Conservation (phyloP, 2,888 invertebrate genomes). For the Ashinkailepas kermadecensis region DNA sequence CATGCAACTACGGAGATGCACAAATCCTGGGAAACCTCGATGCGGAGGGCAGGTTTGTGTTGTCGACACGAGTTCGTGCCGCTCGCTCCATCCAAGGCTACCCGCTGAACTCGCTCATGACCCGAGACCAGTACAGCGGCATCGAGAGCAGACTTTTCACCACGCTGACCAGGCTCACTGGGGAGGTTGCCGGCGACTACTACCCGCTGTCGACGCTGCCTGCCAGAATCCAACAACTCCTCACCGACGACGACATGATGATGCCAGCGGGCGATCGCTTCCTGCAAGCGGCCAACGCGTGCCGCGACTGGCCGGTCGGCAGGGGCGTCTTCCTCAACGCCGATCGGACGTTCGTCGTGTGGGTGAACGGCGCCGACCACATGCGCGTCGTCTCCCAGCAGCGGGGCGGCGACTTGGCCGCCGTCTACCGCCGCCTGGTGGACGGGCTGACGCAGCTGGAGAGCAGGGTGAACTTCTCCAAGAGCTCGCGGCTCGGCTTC, state of each 20-base stretch:
- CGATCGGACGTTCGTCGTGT: conserved; percentile 69
- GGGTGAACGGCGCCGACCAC: conserved; percentile 90
- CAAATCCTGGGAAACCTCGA: conserved; percentile 54
- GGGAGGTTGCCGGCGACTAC: conserved; percentile 90
- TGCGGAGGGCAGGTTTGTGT: conserved; percentile 63
- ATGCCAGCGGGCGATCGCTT: conserved; percentile 86
- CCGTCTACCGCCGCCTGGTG: conserved; percentile 64
- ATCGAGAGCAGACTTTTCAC: conserved; percentile 40
- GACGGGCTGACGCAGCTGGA: conserved; percentile 48
- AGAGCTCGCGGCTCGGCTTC: conserved; percentile 69
- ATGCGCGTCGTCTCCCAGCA: conserved; percentile 70
- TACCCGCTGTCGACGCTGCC: conserved; percentile 91
- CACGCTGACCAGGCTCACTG: conserved; percentile 52
- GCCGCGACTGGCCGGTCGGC: conserved; percentile 77
- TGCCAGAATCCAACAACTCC: conserved; percentile 87
- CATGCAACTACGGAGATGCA: conserved; percentile 43
- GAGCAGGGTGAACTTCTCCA: conserved; percentile 56
- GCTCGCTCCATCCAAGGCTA: conserved; percentile 80
- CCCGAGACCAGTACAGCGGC: conserved; percentile 39
- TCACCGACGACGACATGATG: conserved; percentile 95
- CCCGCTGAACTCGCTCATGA: conserved; percentile 86
- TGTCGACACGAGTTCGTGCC: conserved; percentile 92
- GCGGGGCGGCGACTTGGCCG: conserved; percentile 62
- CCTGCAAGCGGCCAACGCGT: conserved; percentile 36
- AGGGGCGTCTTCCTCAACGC: conserved; percentile 80